Evolutionary conservation across 2,888 invertebrate species (phyloP).

Genomic region (Volucella inflata): DNA sequence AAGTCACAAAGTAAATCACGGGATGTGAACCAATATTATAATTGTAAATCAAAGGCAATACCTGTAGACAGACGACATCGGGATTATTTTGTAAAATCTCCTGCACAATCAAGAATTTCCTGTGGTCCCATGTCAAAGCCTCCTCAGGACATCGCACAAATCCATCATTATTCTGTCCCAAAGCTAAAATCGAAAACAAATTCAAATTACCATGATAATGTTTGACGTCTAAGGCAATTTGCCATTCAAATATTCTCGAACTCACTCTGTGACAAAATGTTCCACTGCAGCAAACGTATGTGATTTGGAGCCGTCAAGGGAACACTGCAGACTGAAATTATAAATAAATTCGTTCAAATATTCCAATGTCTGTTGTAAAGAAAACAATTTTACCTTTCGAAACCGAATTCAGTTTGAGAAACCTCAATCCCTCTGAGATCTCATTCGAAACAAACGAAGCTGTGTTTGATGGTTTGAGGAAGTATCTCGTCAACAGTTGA

Average conservation of each 20-base stretch:
- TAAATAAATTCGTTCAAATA: slow-evolving; percentile 20
- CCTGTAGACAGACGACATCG: slow-evolving; percentile 89
- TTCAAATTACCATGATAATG: slow-evolving; percentile 37
- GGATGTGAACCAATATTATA: no score
- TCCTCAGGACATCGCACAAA: slow-evolving; percentile 89
- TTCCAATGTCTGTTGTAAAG: slow-evolving; percentile 16
- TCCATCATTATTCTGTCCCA: slow-evolving; percentile 89
- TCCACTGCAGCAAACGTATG: slow-evolving; percentile 88
- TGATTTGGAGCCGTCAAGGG: slow-evolving; percentile 84
- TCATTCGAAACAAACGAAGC: slow-evolving; percentile 78
- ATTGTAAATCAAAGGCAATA: slow-evolving; percentile 79
- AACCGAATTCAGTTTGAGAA: slow-evolving; percentile 84
- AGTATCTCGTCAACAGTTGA: slow-evolving; percentile 83
- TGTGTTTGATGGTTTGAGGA: slow-evolving; percentile 79
- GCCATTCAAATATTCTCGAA: slow-evolving; percentile 63
- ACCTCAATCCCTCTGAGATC: slow-evolving; percentile 82
- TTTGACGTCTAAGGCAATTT: slow-evolving; percentile 42
- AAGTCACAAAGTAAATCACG: neutral
- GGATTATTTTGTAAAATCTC: slow-evolving; percentile 88
- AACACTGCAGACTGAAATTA: slow-evolving; percentile 84
- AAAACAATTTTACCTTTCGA: slow-evolving; percentile 83
- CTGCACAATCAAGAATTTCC: slow-evolving; percentile 88
- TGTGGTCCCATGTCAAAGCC: slow-evolving; percentile 88
- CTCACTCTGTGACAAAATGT: slow-evolving; percentile 89
- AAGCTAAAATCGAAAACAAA: slow-evolving; percentile 84